Evolutionary conservation across 2,113 vertebrate genomes (phyloP).

Genomic region (Megaleporinus macrocephalus): DNA sequence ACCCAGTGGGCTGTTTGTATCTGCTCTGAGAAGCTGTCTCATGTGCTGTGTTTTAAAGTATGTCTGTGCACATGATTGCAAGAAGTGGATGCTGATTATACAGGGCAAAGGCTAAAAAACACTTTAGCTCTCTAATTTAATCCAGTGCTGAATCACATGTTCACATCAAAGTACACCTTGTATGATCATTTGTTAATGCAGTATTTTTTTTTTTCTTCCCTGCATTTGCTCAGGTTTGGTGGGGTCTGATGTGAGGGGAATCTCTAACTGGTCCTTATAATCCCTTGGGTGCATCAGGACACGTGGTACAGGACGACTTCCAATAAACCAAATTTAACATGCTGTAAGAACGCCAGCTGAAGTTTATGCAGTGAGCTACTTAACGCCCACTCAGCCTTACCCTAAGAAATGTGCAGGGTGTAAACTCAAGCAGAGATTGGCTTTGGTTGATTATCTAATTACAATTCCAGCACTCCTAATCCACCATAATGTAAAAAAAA

Average conservation of each 20-base stretch:
- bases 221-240: not conserved
- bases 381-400: not conserved
- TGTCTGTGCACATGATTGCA: not conserved
- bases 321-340: not conserved
- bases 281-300: not conserved
- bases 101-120: conserved; percentile 15
- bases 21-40: not conserved
- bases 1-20: not conserved
- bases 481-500: not conserved
- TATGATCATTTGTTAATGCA: not conserved
- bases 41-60: not conserved
- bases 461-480: conserved; percentile 13
- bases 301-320: not conserved
- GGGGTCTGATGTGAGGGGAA: not conserved
- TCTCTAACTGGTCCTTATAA: not conserved
- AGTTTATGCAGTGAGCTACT: not conserved
- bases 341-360: not conserved
- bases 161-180: conserved; percentile 51
- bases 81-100: not conserved
- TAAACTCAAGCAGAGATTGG: not conserved
- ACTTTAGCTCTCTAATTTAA: conserved; percentile 65
- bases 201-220: not conserved
- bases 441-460: not conserved
- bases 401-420: not conserved
- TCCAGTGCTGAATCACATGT: conserved; percentile 52